Conservation (phyloP, 2,888 invertebrate species). For the Callimorpha dominula region DNA sequence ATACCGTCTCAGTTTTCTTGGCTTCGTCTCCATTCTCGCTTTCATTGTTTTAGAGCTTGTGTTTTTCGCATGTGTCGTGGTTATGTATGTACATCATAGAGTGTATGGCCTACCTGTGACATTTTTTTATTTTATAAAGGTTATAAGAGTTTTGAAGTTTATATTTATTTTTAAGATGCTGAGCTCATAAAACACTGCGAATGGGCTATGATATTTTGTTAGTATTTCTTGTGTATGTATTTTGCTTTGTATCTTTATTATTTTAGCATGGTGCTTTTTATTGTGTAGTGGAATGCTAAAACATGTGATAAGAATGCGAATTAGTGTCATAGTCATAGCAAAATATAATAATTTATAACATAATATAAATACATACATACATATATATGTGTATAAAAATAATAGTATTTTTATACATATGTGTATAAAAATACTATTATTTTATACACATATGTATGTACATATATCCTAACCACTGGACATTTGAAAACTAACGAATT, state of each 20-base stretch:
- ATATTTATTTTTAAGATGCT: background rate
- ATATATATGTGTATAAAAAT: no score
- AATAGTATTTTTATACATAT: background rate
- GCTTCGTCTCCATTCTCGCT: slow-evolving; percentile 63
- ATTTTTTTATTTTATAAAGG: background rate
- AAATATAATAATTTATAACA: background rate
- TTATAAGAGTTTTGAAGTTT: background rate
- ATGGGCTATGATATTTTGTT: background rate
- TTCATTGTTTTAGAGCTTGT: slow-evolving; percentile 49
- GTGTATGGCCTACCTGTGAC: slow-evolving; percentile 8
- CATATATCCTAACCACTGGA: background rate
- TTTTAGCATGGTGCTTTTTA: background rate
- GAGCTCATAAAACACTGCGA: background rate
- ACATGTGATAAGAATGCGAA: background rate
- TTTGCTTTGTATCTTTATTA: background rate
- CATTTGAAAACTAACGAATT: background rate
- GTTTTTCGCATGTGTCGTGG: slow-evolving; percentile 36
- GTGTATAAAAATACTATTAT: background rate
- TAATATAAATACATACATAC: background rate
- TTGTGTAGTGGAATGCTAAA: background rate
- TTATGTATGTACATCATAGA: slow-evolving; percentile 27
- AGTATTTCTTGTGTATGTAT: background rate
- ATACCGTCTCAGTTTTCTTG: slow-evolving; percentile 69
- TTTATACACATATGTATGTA: background rate
- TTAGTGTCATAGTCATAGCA: background rate